Evolutionary conservation across 35 echinoderm and acorn worm species (phyloP), one percentile per base, ranked within the genome.

Genomic region (Antedon bifida): DNA sequence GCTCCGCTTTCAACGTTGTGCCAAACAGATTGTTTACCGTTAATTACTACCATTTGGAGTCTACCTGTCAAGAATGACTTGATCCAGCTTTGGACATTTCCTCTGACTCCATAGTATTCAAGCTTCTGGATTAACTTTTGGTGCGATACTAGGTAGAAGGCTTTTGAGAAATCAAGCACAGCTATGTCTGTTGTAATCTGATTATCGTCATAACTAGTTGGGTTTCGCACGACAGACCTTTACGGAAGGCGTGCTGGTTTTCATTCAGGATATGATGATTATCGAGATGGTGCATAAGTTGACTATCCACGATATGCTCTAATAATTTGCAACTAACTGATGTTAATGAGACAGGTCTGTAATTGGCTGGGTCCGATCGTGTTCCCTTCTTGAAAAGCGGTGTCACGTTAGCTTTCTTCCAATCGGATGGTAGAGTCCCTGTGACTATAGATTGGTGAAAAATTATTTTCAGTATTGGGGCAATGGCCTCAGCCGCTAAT

Each of bases 161-260:
- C 88, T 75, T 90, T 90, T 29, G 83, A 81, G 64, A 90, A 90
- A 38, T 90, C 88, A 36, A 85, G 39, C 3, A 78, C 82, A 21
- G 83, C 44, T 79, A 85, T n/a, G 81, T 85, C 82, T 4, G 83
- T 90, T 1, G 74, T 81, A 4, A 34, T 90, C 74, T 75, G 31
- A 26, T n/a, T 75, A 75, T 75, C 74, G 31, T 26, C 74, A 75
- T 29, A 31, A n/a, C 31, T 5, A 75, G 74, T 75, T 75, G 74
- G 74, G 74, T 75, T 75, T 75, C 26, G n/a, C 74, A 75, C n/a
- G 74, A 75, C 74, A n/a, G 74, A 8, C 74, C 74, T 8, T 31
- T 75, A 29, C 74, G 23, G 39, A 44, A 44, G 39, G 39, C 39
- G 14, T 44, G 39, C 39, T 29, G 39, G 39, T 44, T 44, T 44